Percentiles rank a stretch among this genome's conserved stretches.
phyloP scores from a whole-genome alignment of 2,888 invertebrate species.

The Disparrhopalites patrizii region DNA sequence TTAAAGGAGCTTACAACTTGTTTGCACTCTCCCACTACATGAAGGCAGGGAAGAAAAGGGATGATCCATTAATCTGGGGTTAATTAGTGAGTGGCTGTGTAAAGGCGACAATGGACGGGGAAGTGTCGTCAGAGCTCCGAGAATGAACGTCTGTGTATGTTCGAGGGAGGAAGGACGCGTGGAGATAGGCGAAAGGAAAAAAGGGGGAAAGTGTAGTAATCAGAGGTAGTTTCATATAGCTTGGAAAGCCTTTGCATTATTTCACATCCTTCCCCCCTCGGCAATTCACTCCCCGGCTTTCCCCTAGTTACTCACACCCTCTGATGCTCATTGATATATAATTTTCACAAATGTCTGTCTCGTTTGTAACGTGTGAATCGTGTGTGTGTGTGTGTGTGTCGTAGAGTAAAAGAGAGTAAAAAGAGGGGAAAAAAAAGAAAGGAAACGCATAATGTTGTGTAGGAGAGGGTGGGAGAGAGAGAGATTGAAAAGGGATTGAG shows the following conservation, averaged over 20 bases:
- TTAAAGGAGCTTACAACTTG: too few relatives aligned
- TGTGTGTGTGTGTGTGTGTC: background rate
- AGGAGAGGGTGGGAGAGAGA: constrained; percentile 6
- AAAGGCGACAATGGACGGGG: constrained; percentile 18
- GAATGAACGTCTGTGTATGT: constrained; percentile 16
- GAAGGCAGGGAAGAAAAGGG: constrained; percentile 10
- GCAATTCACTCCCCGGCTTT: too few relatives aligned
- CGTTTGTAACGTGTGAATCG: background rate
- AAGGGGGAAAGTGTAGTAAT: constrained; percentile 8
- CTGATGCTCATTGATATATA: too few relatives aligned
- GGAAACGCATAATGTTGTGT: constrained; percentile 14
- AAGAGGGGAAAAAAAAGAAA: constrained; percentile 22
- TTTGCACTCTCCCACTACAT: background rate
- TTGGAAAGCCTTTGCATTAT: too few relatives aligned
- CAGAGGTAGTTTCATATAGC: too few relatives aligned
- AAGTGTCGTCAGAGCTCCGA: constrained; percentile 18
- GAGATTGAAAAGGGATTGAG: constrained; percentile 24
- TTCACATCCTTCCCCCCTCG: too few relatives aligned
- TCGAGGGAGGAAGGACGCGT: background rate
- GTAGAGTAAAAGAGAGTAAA: constrained; percentile 11
- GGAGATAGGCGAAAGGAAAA: too few relatives aligned
- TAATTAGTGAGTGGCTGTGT: constrained; percentile 23
- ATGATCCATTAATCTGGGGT: constrained; percentile 26
- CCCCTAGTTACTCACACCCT: too few relatives aligned
- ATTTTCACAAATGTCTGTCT: constrained; percentile 10